Evolutionary conservation across 2,113 vertebrate species (phyloP), one percentile per base, ranked within the genome.

Genomic region (Lanius collurio): DNA sequence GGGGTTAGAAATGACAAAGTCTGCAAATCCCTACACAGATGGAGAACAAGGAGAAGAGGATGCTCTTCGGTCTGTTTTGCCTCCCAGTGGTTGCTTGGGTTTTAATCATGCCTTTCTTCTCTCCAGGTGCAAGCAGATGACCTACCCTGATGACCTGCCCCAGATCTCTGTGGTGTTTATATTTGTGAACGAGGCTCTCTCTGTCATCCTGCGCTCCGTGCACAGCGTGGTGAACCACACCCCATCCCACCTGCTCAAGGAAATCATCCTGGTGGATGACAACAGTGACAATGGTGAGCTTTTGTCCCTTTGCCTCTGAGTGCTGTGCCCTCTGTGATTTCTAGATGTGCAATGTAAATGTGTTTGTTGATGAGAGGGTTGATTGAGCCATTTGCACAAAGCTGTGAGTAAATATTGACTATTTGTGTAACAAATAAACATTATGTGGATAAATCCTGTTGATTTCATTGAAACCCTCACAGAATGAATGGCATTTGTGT

Each of bases 221-320:
- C 99, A 99, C 98, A 99, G 99, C 1, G 99, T 99, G 68, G 99
- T 99, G 96, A 99, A 99, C 94, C 99, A 99, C 97, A 99, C 99
- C 0, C 99, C 99, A 0, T 98, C 99, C 2, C 98, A 99, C 92
- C 96, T 99, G 90, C 99, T 99, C 47, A 99, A 99, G 92, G 99
- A 99, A 96, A 98, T 99, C 96, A 99, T 99, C 79, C 97, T 99
- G 94, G 99, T 99, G 93, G 99, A 99, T 16, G 99, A 99, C 98
- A 99, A 99, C 98, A 99, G 99, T 2, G 99, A 99, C 97, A 99
- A 98, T 0, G 99, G 99, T 99, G 96, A 98, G 97, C 30, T 62
- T 3, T 1, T 1, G 0, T 4, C 39, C 3, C 12, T 41, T 24
- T 13, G 56, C 30, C 53, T n/a, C 69, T 7, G 3, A 33, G 31